These are phyloP conservation scores for Napeogenes sylphis DNA, from an alignment of 2,888 invertebrate genomes.

Conservation along the genomic window DNA sequence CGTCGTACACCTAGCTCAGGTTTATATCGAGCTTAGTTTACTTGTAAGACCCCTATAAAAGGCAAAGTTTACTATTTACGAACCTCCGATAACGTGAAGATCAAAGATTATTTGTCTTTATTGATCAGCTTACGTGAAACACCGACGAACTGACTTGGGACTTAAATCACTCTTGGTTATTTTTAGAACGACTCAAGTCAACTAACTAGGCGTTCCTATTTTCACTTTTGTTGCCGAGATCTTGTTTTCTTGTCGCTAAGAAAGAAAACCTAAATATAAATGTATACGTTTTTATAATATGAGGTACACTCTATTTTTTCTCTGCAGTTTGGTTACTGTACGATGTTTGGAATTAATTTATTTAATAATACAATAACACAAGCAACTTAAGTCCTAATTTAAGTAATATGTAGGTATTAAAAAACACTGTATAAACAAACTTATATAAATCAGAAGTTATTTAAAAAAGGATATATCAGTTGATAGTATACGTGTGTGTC, in stretches of 20 bases:
- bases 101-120: slow-evolving; percentile 59
- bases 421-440: too few species aligned
- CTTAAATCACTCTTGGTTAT: slow-evolving; percentile 35
- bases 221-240: slow-evolving; percentile 28
- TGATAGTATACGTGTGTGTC: too few species aligned
- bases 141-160: slow-evolving; percentile 31
- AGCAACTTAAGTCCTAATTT: too few species aligned
- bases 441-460: too few species aligned
- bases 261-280: neutral
- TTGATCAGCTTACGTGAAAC: slow-evolving; percentile 43
- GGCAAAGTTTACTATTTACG: slow-evolving; percentile 32
- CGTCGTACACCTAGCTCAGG: neutral
- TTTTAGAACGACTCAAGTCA: slow-evolving; percentile 35
- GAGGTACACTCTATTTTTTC: too few species aligned
- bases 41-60: slow-evolving; percentile 19
- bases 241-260: neutral
- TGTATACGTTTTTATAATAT: neutral
- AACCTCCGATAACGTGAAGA: slow-evolving; percentile 40
- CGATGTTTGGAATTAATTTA: too few species aligned
- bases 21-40: slow-evolving; percentile 1
- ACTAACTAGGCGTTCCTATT: slow-evolving; percentile 36
- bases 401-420: too few species aligned
- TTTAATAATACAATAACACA: too few species aligned
- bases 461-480: too few species aligned
- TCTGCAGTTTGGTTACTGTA: too few species aligned